A percentile compares a stretch with the other conserved stretches of the same genome.
These are phyloP conservation scores for Lucilia cuprina DNA, from an alignment of 1,140 invertebrate species.

Conservation along the genomic window DNA sequence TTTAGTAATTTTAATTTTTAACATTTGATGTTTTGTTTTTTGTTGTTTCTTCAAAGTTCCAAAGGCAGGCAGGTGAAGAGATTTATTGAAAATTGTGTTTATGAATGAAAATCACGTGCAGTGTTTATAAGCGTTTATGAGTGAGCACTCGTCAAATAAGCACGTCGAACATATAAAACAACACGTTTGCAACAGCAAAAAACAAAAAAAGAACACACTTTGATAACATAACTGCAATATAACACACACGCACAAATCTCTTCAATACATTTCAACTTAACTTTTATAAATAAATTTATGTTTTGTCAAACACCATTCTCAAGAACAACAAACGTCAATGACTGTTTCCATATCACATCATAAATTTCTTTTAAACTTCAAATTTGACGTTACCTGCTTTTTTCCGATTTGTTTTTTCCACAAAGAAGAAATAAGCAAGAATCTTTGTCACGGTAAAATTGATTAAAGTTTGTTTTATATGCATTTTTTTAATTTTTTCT, in stretches of 20 bases:
- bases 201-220: not conserved
- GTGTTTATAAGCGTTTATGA: not conserved
- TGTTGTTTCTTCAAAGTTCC: not conserved
- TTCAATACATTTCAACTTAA: not conserved
- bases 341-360: not conserved
- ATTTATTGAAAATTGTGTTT: not conserved
- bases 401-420: not conserved
- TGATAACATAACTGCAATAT: not conserved
- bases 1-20: not conserved
- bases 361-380: slow-evolving; percentile 2
- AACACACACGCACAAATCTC: not conserved
- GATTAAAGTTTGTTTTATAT: not conserved
- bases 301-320: not conserved
- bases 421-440: not conserved
- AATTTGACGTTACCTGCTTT: not conserved
- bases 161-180: slow-evolving; percentile 17
- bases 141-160: not conserved
- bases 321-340: slow-evolving; percentile 19
- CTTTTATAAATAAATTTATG: not conserved
- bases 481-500: not conserved
- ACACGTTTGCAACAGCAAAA: not conserved
- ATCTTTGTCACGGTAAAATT: slow-evolving; percentile 17
- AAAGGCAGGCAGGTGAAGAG: not conserved
- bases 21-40: not conserved
- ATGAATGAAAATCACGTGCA: slow-evolving; percentile 17